These are phyloP conservation scores for Rapana venosa DNA, from an alignment of 2,888 invertebrate species.

Conservation along the genomic window DNA sequence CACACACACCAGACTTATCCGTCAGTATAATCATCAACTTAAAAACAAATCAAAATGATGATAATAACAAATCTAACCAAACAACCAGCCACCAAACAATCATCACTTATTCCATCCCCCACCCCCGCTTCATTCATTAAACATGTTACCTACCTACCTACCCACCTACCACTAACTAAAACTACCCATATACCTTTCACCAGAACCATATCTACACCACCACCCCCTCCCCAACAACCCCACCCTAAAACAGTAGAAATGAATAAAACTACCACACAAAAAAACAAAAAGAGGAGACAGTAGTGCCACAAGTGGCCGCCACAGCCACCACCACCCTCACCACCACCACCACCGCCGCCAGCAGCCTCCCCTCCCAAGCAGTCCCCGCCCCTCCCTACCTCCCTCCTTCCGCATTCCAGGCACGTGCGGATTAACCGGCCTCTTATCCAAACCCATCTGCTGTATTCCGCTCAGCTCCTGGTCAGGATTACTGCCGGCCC, in stretches of 20 bases:
- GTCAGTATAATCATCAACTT: background rate
- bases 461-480: constrained; percentile 37
- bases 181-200: background rate
- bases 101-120: background rate
- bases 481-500: constrained; percentile 15
- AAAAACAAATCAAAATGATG: background rate
- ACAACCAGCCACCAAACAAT: background rate
- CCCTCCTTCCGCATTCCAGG: background rate
- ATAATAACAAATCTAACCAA: background rate
- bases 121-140: background rate
- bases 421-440: constrained; percentile 34
- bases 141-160: background rate
- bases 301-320: background rate
- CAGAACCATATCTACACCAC: background rate
- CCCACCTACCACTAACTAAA: background rate
- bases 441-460: constrained; percentile 32
- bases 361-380: background rate
- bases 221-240: background rate
- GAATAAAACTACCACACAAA: background rate
- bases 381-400: background rate
- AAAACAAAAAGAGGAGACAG: background rate
- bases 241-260: no score
- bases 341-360: background rate
- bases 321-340: background rate
- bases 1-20: background rate